Evolutionary conservation across 2,888 invertebrate species (phyloP), one percentile per base, ranked within the genome.

Genomic region (Loripinus fragilis): DNA sequence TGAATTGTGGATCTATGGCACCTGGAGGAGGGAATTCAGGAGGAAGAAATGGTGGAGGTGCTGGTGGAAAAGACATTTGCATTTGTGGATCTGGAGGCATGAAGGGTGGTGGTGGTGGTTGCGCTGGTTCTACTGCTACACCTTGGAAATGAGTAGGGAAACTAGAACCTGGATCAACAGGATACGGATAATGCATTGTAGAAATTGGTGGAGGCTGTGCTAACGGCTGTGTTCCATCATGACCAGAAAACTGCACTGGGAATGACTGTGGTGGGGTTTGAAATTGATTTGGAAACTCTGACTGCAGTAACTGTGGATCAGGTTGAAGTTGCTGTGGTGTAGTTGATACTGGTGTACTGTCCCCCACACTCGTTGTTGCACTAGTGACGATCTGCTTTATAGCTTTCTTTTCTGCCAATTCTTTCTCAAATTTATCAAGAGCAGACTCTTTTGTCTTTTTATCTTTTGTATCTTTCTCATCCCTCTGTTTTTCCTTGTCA

Each of bases 381-480:
- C 48, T 69, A 60, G 83, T n/a, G 28, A 70, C 52, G 25, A 69
- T 60, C 50, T 72, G 72, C 55, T 80, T 69, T n/a, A 71, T 41
- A 2, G 73, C 50, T 50, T 83, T 83, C 76, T 85, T 85, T 52
- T 81, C 81, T 42, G 80, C 79, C 12, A 83, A 25, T 69, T 79
- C 83, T 74, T 83, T 85, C 45, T 84, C 84, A 81, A 84, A 80
- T 33, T 84, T 81, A 33, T 84, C 81, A 12, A 83, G 50, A 41
- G 83, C 83, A 20, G 85, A 77, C 55, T 78, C 76, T 55, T 80
- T 81, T 20, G 65, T 12, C 42, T 69, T 69, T 65, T 38, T 65
- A 25, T 78, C 76, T 67, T 76, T 81, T 7, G 60, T 67, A 28
- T 65, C 41, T 73, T 81, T 79, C 3, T 74, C 72, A 25, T 55